Percentiles rank a stretch among this genome's conserved stretches.
These are phyloP conservation scores for Stenopsyche tienmushanensis DNA, from an alignment of 1,140 invertebrate genomes.

Conservation along the genomic window DNA sequence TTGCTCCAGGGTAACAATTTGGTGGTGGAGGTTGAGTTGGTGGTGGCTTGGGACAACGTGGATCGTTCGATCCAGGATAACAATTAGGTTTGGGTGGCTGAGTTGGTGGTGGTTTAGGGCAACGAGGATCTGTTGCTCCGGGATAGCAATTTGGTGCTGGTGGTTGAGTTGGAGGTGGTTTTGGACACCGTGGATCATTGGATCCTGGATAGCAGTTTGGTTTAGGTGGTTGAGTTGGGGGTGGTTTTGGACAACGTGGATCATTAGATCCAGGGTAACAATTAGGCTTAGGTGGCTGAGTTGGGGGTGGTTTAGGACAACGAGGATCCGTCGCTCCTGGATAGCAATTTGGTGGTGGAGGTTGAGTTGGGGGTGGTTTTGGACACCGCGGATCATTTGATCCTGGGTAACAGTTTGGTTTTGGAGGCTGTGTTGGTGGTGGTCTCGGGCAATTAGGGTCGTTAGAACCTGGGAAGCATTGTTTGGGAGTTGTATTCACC, in stretches of 20 bases:
- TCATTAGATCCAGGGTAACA: slow-evolving; percentile 45
- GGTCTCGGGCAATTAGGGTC: slow-evolving; percentile 46
- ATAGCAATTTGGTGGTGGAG: slow-evolving; percentile 39
- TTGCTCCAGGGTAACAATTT: slow-evolving; percentile 43
- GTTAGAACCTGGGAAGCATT: slow-evolving; percentile 46
- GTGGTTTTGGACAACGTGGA: slow-evolving; percentile 44
- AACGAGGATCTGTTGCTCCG: slow-evolving; percentile 45
- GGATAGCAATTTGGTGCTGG: slow-evolving; percentile 42
- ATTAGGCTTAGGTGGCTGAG: slow-evolving; percentile 38
- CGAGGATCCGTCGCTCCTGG: slow-evolving; percentile 47
- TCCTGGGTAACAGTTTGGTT: slow-evolving; percentile 42
- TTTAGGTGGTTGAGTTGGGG: slow-evolving; percentile 31
- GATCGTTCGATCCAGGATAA: slow-evolving; percentile 44
- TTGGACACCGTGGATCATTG: slow-evolving; percentile 47
- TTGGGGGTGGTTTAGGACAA: slow-evolving; percentile 42
- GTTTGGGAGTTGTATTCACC: too few species aligned
- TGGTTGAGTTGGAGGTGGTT: slow-evolving; percentile 28
- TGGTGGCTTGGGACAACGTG: slow-evolving; percentile 43
- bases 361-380: slow-evolving; percentile 15
- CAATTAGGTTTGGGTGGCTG: slow-evolving; percentile 32
- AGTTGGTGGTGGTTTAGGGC: slow-evolving; percentile 37
- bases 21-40: slow-evolving; percentile 32
- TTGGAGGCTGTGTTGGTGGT: slow-evolving; percentile 27
- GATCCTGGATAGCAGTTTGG: slow-evolving; percentile 43
- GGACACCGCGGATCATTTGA: slow-evolving; percentile 42